Base-by-base conservation (phyloP, 1,140 invertebrate species). In the Drosophila kohkoa region DNA sequence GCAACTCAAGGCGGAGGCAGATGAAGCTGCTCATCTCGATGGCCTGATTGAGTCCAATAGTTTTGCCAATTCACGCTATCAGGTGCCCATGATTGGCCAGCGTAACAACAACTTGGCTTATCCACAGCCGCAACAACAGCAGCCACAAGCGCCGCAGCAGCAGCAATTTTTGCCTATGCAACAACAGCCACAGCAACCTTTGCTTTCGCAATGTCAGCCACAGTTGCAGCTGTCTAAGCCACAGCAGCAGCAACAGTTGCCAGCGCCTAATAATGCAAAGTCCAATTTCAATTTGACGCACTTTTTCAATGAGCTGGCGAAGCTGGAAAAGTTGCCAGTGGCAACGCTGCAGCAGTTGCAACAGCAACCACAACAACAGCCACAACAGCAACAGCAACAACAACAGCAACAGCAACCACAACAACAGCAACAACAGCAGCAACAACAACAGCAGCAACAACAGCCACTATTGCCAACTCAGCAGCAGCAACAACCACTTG, bases 31-130 rank as follows among this genome's bases (percentile, higher is more conserved):
- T 1, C 59, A 65, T 7, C 54, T 55, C 0, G 13, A 4, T 1
- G 59, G 65, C 5, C 10, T 32, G 0, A 0, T 58, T 5, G 49
- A 75, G 1, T 30, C 28, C 5, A 48, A 66, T 11, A 13, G 59
- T 0, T 88, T 72, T 43, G 64, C 64, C 48, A 73, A 60, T 16
- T 54, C 80, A 0, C 75, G 54, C 2, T 32, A 75, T 41, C 13
- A 63, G 63, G 77, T 87, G 63, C 82, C 82, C n/a, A 65, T 83
- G 77, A 25, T 89, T 25, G 66, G 20, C 38, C 69, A 68, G 41
- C 79, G 71, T 32, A 51, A 32, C 67, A 67, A 32, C 57, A 79
- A 66, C 16, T n/a, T 68, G 48, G 3, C 8, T 2, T 73, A 59
- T 41, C 63, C 51, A 46, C 63, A 63, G 38, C 54, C 38, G 8